Base-by-base conservation (phyloP, 2,888 invertebrate species). In the Philhelius pedissequus region DNA sequence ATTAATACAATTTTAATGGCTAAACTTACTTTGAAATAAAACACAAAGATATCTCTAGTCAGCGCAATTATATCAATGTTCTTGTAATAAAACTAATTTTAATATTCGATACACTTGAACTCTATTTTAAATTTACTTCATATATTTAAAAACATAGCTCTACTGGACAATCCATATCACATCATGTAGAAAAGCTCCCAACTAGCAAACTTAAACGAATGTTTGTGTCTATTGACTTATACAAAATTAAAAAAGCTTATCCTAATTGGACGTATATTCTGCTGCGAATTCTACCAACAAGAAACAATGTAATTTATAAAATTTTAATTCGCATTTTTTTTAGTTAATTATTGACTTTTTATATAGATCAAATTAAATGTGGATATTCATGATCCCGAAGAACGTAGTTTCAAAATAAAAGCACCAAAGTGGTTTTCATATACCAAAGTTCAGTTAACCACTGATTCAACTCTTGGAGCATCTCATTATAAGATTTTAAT, bases 251-350 rank as follows among this genome's bases (percentile, higher is more conserved):
- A 86, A 92, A 93, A 66, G 91, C 91, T 1, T 90, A 93, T 82
- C 92, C 92, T 0, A 91, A 92, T 32, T 94, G 94, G 92, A 94
- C 96, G 0, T 96, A 97, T 89, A 92, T 97, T 5, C 90, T 96
- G 9, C 92, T 97, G 25, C 94, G 93, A 89, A 93, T 96, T 25
- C 93, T 94, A 27, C 94, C 95, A 9, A 93, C 93, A 13, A 92
- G 91, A 87, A 94, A 94, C 90, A 93, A 93, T 88, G 94, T 94
- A 92, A 15, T 38, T 22, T n/a, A 18, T 13, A 40, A 54, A n/a
- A 13, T 2, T n/a, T 52, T 30, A 45, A 22, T 45, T 22, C 11
- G 0, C 3, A 45, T 45, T 62, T 45, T 8, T 6, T 11, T 25
- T 18, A 50, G 0, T 30, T 8, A 40, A 20, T 3, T 20, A 11